Evolutionary conservation across 2,113 vertebrate species (phyloP), one percentile per base, ranked within the genome.

Genomic region (Antigone vipio): DNA sequence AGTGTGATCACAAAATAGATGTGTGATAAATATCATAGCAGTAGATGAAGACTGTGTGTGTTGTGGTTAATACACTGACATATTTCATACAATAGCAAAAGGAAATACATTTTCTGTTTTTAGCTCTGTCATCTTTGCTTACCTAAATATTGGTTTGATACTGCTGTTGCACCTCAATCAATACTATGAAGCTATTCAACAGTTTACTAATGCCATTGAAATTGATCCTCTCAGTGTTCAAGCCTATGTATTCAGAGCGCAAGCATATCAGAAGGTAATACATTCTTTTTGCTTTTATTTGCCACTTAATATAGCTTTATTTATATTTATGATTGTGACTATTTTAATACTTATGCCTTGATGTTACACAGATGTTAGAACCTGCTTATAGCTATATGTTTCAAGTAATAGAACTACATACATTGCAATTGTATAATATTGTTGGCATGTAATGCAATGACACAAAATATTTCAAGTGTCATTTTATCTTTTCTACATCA

Each of bases 81-180:
- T 49, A n/a, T 69, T 92, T 66, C 15, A 66, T 77, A 63, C 21
- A 42, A 56, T 79, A 47, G 75, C 45, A 82, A 59, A 81, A 56
- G 52, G 42, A 21, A 68, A 95, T 86, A 27, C 21, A 7, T 13
- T 85, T 44, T 44, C 87, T 93, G 49, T 22, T 94, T 97, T 79
- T 88, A 98, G 98, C 78, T 97, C 84, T 79, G 12, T 97, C 73
- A 34, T 66, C 71, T 84, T 97, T 88, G 98, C 98, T 66, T 97
- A 98, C 84, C 68, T 98, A 92, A 98, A 98, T 91, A 97, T 98
- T 95, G 98, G 98, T 32, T 95, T 98, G 67, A 98, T 98, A 89
- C 82, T 97, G 79, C 95, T 98, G 52, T 83, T 98, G 50, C 92
- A 98, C 71, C 86, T 98, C 72, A 52, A 97, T 74, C 96, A 94